These are phyloP conservation scores for Sitta carolinensis DNA, from an alignment of 2,797 vertebrate genomes.

Conservation along the genomic window DNA sequence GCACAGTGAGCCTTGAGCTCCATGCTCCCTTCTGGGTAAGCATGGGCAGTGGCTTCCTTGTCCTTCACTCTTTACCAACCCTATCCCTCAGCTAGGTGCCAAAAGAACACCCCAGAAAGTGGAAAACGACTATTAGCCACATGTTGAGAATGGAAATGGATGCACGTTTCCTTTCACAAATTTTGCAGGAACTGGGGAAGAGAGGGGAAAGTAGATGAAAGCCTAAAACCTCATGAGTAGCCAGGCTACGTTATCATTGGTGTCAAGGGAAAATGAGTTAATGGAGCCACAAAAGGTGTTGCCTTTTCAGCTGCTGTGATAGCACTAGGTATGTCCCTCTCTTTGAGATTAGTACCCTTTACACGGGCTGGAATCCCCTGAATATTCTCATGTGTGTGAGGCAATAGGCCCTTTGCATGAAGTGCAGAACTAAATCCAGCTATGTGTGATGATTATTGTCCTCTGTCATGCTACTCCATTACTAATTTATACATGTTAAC, in stretches of 20 bases:
- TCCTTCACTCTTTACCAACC: neutral
- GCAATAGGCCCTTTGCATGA: neutral
- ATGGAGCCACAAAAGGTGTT: neutral
- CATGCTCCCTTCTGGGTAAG: fast-evolving
- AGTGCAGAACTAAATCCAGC: neutral
- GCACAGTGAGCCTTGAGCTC: neutral
- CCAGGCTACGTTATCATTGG: neutral
- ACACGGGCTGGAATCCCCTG: neutral
- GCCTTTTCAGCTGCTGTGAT: neutral
- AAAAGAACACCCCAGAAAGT: neutral
- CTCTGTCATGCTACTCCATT: neutral
- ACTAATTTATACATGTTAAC: neutral
- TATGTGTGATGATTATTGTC: neutral
- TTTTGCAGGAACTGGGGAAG: neutral
- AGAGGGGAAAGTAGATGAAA: neutral
- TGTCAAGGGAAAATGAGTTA: neutral
- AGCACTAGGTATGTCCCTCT: neutral
- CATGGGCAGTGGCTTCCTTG: neutral
- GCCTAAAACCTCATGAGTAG: neutral
- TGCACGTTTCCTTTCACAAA: neutral
- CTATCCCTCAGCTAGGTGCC: neutral
- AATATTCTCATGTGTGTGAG: neutral
- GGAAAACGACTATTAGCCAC: neutral
- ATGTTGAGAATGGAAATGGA: neutral
- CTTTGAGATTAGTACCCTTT: neutral